Evolutionary conservation across 2,113 vertebrate species (phyloP).

Genomic region (Dasyurus viverrinus): DNA sequence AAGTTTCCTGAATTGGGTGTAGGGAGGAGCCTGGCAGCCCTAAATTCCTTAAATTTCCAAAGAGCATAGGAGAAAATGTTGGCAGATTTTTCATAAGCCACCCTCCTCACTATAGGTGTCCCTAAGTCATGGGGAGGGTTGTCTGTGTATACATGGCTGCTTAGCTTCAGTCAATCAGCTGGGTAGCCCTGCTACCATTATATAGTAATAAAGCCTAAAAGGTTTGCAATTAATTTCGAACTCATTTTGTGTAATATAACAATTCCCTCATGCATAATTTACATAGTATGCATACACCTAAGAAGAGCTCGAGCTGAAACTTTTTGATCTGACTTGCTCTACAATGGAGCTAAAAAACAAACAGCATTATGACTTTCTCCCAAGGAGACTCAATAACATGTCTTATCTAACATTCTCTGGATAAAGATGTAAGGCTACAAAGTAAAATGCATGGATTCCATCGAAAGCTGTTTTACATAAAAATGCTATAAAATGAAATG

Average conservation of each 20-base stretch:
- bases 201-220: neutral
- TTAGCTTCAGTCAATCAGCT: neutral
- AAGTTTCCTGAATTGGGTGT: neutral
- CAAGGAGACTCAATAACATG: neutral
- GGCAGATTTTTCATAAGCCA: neutral
- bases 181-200: neutral
- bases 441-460: neutral
- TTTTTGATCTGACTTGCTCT: neutral
- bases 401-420: slow-evolving; percentile 1
- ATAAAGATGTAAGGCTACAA: slow-evolving; percentile 17
- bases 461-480: neutral
- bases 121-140: neutral
- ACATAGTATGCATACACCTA: neutral
- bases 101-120: neutral
- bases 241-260: slow-evolving; percentile 6
- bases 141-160: neutral
- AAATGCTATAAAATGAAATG: slow-evolving; percentile 11
- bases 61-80: neutral
- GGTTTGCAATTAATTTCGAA: slow-evolving; percentile 34
- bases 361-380: neutral
- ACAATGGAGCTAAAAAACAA: neutral
- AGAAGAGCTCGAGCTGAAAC: neutral
- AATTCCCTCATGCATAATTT: neutral
- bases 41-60: neutral
- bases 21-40: neutral